Base-by-base conservation (phyloP, 2,113 vertebrate species). In the Pedetes capensis region DNA sequence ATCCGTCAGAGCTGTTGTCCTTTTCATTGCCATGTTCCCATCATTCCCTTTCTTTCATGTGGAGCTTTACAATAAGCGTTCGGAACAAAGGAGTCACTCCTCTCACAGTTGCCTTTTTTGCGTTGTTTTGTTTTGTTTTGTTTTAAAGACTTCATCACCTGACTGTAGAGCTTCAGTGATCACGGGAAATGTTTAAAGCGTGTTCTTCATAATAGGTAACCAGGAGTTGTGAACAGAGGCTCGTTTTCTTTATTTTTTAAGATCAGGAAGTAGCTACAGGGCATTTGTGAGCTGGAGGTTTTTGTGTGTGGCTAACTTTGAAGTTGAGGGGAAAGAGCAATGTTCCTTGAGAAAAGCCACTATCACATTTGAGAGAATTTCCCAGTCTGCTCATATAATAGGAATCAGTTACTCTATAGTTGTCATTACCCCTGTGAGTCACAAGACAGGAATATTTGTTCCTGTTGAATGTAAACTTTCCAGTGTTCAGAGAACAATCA, bases 41-140 rank as follows among this genome's bases (percentile, higher is more conserved):
- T 96, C 57, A 4, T 90, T 86, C 61, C 12, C 16, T 49, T 14
- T 91, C 95, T 81, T 98, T 97, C 72, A 71, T 93, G 61, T 29
- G 20, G 37, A 39, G 42, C 84, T 95, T 83, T 94, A 83, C 89
- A 84, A 14, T 95, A 96, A 96, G 53, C 93, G 51, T 20, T 90
- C 47, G 16, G 68, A 96, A 96, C 78, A 95, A 92, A 96, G 93
- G 88, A 96, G 63, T 95, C 88, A 86, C 89, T 97, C 76, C 95
- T 95, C 83, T 88, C 96, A 93, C 53, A 87, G 83, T 95, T 72
- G 92, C 53, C 55, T n/a, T n/a, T n/a, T n/a, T n/a, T n/a, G n/a
- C n/a, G n/a, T n/a, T n/a, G n/a, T n/a, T n/a, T n/a, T n/a, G n/a
- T n/a, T n/a, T n/a, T n/a, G n/a, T n/a, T n/a, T n/a, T n/a, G n/a